phyloP scores from a whole-genome alignment of 2,113 vertebrate species.

The Eulemur rufifrons region DNA sequence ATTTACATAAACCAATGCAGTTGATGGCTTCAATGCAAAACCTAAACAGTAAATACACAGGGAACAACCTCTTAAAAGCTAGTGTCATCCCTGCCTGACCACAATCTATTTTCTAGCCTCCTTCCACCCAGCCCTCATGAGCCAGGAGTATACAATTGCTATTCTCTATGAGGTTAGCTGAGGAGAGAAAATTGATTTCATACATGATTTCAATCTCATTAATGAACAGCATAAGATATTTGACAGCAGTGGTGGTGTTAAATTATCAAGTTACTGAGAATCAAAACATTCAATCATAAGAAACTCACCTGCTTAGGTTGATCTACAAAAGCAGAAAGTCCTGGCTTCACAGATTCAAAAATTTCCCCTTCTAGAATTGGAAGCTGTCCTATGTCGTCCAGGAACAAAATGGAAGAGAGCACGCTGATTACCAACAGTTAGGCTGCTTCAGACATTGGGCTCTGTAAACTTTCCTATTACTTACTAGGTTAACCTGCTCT shows the following conservation, averaged over 20 bases:
- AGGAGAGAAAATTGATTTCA: conserved; percentile 27
- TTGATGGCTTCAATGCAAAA: neutral
- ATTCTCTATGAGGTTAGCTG: neutral
- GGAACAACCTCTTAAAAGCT: neutral
- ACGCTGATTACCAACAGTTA: neutral
- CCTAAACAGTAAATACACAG: neutral
- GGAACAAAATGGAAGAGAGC: conserved; percentile 48
- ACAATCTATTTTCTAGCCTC: neutral
- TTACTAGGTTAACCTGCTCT: neutral
- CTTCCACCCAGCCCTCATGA: neutral
- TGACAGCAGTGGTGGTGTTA: neutral
- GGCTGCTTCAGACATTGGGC: neutral
- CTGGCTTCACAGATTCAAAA: conserved; percentile 97
- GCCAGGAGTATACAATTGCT: neutral
- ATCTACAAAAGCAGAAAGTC: conserved; percentile 95
- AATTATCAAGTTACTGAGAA: neutral
- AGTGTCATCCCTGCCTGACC: neutral
- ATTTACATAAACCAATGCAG: neutral
- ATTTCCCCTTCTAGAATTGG: conserved; percentile 95
- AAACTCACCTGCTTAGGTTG: conserved; percentile 91
- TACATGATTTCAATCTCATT: neutral
- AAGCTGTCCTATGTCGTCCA: conserved; percentile 83
- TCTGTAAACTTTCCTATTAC: neutral
- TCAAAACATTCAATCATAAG: neutral
- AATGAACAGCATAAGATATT: conserved; percentile 32